Percentiles rank a stretch among this genome's conserved stretches.
Conservation (phyloP, 2,113 vertebrate genomes). For the Stegastes partitus region DNA sequence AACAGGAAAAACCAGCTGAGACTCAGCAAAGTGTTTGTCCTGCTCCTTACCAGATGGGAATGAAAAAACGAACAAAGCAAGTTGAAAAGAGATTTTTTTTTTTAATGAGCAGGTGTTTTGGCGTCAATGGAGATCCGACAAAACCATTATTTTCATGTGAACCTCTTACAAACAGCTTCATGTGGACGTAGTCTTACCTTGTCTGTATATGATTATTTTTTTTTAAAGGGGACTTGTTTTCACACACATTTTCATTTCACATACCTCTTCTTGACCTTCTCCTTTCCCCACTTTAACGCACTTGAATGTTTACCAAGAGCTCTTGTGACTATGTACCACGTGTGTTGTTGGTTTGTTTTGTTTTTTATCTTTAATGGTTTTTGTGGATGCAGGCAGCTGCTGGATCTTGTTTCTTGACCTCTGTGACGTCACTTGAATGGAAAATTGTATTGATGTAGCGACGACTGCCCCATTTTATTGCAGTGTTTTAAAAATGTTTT, state of each 20-base stretch:
- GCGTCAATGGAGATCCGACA: too few relatives aligned
- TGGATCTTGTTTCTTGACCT: constrained; percentile 49
- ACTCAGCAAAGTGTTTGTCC: too few relatives aligned
- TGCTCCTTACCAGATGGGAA: too few relatives aligned
- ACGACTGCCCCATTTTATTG: constrained; percentile 70
- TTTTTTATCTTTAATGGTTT: neutral
- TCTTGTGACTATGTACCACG: constrained; percentile 16
- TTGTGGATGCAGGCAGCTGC: constrained; percentile 52
- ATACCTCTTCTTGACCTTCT: constrained; percentile 10
- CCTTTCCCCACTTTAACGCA: constrained; percentile 1
- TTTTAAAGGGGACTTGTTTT: constrained; percentile 13
- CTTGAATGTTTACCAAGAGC: constrained; percentile 19
- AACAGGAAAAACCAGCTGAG: too few relatives aligned
- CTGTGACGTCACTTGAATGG: constrained; percentile 45
- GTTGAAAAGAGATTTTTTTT: too few relatives aligned
- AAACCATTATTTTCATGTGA: too few relatives aligned
- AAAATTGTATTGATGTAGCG: constrained; percentile 64
- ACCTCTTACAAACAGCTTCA: constrained; percentile 6
- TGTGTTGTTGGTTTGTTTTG: neutral
- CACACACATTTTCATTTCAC: constrained; percentile 17
- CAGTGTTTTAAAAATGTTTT: constrained; percentile 7
- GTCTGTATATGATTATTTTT: neutral
- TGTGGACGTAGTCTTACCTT: constrained; percentile 21
- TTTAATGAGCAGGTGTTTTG: too few relatives aligned
- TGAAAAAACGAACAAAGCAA: too few relatives aligned